Conservation (phyloP, 2,797 vertebrate genomes). For the Pogoniulus pusillus region DNA sequence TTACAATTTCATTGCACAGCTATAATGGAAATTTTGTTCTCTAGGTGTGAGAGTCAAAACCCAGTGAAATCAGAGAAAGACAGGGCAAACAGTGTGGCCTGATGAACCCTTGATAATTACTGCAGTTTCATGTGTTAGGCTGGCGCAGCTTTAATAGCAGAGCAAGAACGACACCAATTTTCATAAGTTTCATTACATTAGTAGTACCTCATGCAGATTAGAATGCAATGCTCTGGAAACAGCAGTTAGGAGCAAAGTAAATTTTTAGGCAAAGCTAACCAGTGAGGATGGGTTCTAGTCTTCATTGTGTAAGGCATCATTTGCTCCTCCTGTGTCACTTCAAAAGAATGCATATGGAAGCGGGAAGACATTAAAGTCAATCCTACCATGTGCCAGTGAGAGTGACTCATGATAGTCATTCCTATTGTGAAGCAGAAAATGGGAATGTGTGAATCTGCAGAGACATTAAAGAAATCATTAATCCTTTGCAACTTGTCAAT, state of each 20-base stretch:
- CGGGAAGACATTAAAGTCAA: neutral
- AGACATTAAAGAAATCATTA: slow-evolving; percentile 50
- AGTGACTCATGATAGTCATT: slow-evolving; percentile 2
- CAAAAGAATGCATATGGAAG: neutral
- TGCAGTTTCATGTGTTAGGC: neutral
- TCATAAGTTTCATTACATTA: neutral
- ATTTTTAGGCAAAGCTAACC: neutral
- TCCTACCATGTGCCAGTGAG: neutral
- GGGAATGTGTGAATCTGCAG: slow-evolving; percentile 19
- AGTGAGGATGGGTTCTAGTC: neutral
- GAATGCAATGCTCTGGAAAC: neutral
- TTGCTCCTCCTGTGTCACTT: neutral
- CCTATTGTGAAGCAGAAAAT: slow-evolving; percentile 13
- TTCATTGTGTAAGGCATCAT: neutral
- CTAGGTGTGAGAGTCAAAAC: neutral
- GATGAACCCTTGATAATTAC: neutral
- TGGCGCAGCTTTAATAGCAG: neutral
- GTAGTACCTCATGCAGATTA: neutral
- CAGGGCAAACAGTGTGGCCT: neutral
- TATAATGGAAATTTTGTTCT: neutral
- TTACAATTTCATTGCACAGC: neutral
- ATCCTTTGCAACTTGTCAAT: slow-evolving; percentile 54
- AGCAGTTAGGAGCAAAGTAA: neutral
- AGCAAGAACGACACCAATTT: neutral
- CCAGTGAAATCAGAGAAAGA: neutral